Conservation (phyloP, 2,888 invertebrate species). For the Polymixis lichenea region DNA sequence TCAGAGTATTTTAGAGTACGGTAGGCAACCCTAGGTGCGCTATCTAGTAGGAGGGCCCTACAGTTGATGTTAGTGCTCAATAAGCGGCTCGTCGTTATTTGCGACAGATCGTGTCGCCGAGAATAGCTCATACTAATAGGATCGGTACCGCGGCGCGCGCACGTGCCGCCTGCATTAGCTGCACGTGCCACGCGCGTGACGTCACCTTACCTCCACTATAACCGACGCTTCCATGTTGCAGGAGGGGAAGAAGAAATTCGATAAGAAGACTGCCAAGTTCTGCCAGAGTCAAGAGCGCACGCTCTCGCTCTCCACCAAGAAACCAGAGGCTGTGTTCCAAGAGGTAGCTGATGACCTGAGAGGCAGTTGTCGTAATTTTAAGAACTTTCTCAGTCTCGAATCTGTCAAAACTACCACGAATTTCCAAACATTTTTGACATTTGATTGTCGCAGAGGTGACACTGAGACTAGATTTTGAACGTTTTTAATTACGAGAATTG, state of each 20-base stretch:
- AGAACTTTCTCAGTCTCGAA: too few species aligned
- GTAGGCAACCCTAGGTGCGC: too few species aligned
- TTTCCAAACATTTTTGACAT: too few species aligned
- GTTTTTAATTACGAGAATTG: too few species aligned
- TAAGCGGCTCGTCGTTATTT: background rate
- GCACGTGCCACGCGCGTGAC: background rate
- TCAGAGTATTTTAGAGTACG: too few species aligned
- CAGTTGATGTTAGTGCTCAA: background rate
- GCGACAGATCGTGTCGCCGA: background rate
- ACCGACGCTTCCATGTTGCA: conserved; percentile 76
- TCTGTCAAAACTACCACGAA: too few species aligned
- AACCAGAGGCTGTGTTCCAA: conserved; percentile 96
- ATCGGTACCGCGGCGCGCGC: background rate
- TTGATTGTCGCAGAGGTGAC: too few species aligned
- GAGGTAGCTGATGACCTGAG: conserved; percentile 92
- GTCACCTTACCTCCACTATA: too few species aligned
- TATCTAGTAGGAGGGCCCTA: background rate
- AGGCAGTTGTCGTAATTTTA: too few species aligned
- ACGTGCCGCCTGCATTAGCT: background rate
- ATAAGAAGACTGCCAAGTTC: conserved; percentile 99
- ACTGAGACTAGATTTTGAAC: too few species aligned
- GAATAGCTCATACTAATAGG: background rate
- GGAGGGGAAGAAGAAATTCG: conserved; percentile 99
- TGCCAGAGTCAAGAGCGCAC: conserved; percentile 99
- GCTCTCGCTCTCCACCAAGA: conserved; percentile 97